phyloP scores from a whole-genome alignment of 2,113 vertebrate species.

The Diphyllodes magnificus region DNA sequence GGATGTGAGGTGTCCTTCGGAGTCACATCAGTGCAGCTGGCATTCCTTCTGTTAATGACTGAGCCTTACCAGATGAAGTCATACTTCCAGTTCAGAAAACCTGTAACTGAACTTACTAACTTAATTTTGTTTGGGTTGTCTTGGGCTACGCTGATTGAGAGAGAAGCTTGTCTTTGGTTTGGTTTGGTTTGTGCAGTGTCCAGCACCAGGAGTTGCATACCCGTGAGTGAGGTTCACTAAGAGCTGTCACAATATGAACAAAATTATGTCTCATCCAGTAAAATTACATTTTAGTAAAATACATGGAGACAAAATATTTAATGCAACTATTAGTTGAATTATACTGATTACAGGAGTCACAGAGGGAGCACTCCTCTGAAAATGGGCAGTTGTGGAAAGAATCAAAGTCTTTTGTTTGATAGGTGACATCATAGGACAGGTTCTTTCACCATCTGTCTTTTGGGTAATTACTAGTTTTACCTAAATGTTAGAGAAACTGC shows the following conservation, averaged over 20 bases:
- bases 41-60: background rate
- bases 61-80: background rate
- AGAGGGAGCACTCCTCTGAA: background rate
- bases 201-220: background rate
- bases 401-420: background rate
- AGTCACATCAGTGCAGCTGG: background rate
- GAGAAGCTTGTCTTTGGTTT: background rate
- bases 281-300: background rate
- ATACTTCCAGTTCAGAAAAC: background rate
- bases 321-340: background rate
- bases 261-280: background rate
- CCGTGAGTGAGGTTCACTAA: fast-evolving
- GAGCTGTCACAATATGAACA: background rate
- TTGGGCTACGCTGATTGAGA: background rate
- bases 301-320: background rate
- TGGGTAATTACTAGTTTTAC: background rate
- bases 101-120: background rate
- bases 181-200: background rate
- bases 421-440: background rate
- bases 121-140: background rate
- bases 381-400: background rate
- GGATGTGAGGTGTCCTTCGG: background rate
- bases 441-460: background rate
- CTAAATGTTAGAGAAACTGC: background rate
- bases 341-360: background rate